Base-by-base conservation (phyloP, 2,888 invertebrate genomes). In the Drosophila koepferae region DNA sequence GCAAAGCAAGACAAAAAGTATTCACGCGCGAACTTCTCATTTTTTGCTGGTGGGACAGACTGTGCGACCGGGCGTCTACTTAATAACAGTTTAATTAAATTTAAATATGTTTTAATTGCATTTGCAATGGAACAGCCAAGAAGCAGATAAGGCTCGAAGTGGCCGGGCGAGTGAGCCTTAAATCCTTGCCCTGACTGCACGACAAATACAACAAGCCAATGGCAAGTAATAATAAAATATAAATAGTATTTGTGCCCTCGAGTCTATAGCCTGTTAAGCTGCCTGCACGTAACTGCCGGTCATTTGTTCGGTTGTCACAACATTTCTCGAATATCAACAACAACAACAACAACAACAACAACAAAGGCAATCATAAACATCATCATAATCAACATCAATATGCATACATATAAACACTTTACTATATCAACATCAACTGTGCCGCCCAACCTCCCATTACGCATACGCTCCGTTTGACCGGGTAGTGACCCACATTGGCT, bases 101-200 rank as follows among this genome's bases (percentile, higher is more conserved):
- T 74, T 73, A 86, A 86, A 89, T 86, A 79, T 77, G 59, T 76
- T 81, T 81, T 78, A 88, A 86, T 84, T 80, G 81, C 58, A 53
- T 43, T 61, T 43, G 65, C 58, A 28, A 43, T 20, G 41, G 23
- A 31, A 12, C 65, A 51, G 36, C 49, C 10, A 28, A 48, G 23
- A n/a, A 18, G 41, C 10, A 41, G 40, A 43, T 20, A 41, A 44
- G 20, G 34, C 6, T 8, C 36, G 43, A 18, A 28, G 14, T 10
- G 1, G 2, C 4, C 20, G 7, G 12, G 5, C 38, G 14, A 7
- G 23, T 12, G 41, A 55, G 41, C 18, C 12, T 31, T n/a, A 40
- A 36, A 7, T 54, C 5, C 34, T 8, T 8, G 12, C 16, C 5
- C 49, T 8, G 2, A 20, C 34, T 36, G 12, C 12, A 12, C 28